Percentiles rank a stretch among this genome's conserved stretches.
phyloP scores from a whole-genome alignment of 2,797 vertebrate species.

The Galagoides demidoff region DNA sequence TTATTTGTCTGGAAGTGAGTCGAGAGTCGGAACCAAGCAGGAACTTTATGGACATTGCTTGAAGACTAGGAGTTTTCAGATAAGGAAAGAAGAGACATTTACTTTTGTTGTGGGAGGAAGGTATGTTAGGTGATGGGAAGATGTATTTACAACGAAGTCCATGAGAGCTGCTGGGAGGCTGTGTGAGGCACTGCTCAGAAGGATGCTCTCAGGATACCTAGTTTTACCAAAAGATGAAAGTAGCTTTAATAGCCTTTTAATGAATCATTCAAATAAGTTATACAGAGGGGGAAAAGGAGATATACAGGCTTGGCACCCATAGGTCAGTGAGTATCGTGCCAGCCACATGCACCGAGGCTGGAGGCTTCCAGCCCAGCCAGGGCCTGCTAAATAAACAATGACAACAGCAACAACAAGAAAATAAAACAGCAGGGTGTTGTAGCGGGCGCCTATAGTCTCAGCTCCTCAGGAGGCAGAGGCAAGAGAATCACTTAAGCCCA shows the following conservation, averaged over 20 bases:
- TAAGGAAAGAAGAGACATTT: not conserved
- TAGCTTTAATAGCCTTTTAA: not conserved
- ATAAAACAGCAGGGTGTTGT: too few relatives aligned
- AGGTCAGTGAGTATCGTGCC: too few relatives aligned
- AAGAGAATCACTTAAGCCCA: too few relatives aligned
- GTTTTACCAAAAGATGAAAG: not conserved
- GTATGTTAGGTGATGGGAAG: not conserved
- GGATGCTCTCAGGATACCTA: not conserved
- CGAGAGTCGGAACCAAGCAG: not conserved
- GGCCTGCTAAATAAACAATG: too few relatives aligned
- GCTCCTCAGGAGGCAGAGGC: too few relatives aligned
- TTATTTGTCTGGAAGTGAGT: not conserved
- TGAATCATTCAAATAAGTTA: not conserved
- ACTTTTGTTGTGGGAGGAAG: conserved; percentile 7
- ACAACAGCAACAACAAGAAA: too few relatives aligned
- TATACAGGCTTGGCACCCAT: not conserved
- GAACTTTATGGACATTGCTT: not conserved
- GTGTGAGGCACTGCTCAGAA: not conserved
- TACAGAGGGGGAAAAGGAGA: not conserved
- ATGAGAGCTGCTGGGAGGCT: not conserved
- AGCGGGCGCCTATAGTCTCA: too few relatives aligned
- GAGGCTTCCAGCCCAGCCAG: too few relatives aligned
- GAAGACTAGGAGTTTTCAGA: conserved; percentile 2
- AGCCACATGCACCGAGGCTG: too few relatives aligned
- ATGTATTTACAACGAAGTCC: not conserved